These are phyloP conservation scores for Cancer borealis DNA, from an alignment of 2,888 invertebrate species.

Conservation along the genomic window DNA sequence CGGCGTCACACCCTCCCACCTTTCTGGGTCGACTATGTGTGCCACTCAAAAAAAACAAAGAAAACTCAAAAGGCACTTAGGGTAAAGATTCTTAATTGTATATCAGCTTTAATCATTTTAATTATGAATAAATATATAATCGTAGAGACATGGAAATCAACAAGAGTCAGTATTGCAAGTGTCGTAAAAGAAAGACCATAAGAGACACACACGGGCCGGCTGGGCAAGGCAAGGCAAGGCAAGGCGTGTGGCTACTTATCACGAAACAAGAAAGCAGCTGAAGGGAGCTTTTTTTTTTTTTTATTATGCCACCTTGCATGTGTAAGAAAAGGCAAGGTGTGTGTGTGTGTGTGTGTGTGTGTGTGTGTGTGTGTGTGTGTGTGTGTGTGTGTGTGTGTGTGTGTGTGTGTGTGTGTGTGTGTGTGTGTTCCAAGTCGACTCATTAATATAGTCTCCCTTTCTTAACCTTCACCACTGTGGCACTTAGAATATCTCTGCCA, in stretches of 20 bases:
- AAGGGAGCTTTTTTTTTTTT: neutral
- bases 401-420: no score
- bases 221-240: neutral
- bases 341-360: no score
- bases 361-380: no score
- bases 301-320: neutral
- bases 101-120: neutral
- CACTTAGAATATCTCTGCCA: no score
- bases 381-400: no score
- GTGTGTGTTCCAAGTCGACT: no score
- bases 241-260: neutral
- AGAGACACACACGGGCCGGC: neutral
- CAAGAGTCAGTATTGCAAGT: neutral
- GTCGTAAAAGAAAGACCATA: neutral
- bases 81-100: neutral
- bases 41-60: neutral
- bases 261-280: neutral
- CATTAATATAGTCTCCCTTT: no score
- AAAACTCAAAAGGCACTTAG: neutral
- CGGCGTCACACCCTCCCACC: slow-evolving; percentile 9
- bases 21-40: neutral
- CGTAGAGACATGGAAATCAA: neutral
- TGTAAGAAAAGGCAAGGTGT: neutral
- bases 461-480: no score
- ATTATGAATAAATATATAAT: neutral